These are phyloP conservation scores for Steinernema carpocapsae DNA, from an alignment of 2,888 invertebrate genomes.

Conservation along the genomic window DNA sequence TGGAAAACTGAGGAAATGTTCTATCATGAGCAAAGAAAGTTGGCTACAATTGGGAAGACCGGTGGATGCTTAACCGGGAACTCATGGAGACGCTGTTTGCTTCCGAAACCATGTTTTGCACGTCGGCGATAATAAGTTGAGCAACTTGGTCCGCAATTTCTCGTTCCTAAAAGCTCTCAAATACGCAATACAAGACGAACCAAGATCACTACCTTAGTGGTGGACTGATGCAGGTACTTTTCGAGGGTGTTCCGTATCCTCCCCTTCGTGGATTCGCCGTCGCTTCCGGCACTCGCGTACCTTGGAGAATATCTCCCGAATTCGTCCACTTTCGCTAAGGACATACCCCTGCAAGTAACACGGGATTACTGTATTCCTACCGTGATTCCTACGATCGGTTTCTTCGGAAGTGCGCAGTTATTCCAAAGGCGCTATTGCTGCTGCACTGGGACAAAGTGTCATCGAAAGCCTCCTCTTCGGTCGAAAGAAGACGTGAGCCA, in stretches of 20 bases:
- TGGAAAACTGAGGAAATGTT: slow-evolving; percentile 3
- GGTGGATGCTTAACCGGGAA: neutral
- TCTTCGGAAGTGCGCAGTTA: slow-evolving; percentile 14
- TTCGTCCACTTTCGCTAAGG: slow-evolving; percentile 59
- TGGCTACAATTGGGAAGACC: slow-evolving; percentile 6
- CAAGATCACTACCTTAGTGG: slow-evolving; percentile 44
- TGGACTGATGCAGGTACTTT: slow-evolving; percentile 42
- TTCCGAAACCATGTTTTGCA: slow-evolving; percentile 77
- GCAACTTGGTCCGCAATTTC: slow-evolving; percentile 97
- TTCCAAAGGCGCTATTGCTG: slow-evolving; percentile 9
- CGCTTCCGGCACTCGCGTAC: slow-evolving; percentile 47
- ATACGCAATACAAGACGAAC: too few species aligned
- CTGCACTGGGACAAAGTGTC: slow-evolving; percentile 28
- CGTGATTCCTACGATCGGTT: slow-evolving; percentile 29
- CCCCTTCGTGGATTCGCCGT: slow-evolving; percentile 13
- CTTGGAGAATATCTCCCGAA: slow-evolving; percentile 58
- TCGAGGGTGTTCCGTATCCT: slow-evolving; percentile 41
- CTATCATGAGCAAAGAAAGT: neutral
- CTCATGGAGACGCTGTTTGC: slow-evolving; percentile 3
- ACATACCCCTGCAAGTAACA: slow-evolving; percentile 38
- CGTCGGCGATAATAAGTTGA: slow-evolving; percentile 93
- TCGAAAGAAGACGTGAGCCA: slow-evolving; percentile 1
- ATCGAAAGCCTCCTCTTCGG: neutral
- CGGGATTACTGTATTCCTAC: neutral
- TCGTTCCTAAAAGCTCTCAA: slow-evolving; percentile 74